phyloP scores from a whole-genome alignment of 2,113 vertebrate species.

The Amphiprion ocellaris region DNA sequence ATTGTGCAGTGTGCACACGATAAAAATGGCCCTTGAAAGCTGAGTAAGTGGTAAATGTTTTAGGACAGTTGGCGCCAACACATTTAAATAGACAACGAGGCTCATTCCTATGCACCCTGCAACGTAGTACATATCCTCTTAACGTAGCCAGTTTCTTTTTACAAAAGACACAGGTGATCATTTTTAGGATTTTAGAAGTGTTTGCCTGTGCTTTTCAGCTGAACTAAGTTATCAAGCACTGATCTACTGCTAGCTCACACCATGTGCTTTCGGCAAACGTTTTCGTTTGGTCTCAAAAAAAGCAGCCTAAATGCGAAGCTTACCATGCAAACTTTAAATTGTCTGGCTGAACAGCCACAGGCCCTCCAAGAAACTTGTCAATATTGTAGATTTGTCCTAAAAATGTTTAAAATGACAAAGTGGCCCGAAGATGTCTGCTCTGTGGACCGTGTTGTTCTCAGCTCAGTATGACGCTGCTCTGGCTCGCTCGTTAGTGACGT shows the following conservation, averaged over 20 bases:
- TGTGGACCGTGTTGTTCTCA: no score
- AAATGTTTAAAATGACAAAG: no score
- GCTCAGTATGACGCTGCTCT: not conserved
- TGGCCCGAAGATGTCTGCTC: no score
- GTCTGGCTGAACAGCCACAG: no score
- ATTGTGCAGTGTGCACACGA: slow-evolving; percentile 35
- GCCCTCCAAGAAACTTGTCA: no score
- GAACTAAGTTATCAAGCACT: not conserved
- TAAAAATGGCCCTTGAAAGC: not conserved
- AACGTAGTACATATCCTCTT: slow-evolving; percentile 51
- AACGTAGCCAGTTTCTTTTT: slow-evolving; percentile 19
- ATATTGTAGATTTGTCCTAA: not conserved
- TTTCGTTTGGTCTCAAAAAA: no score
- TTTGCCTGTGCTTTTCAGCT: slow-evolving; percentile 5
- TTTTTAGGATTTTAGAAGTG: not conserved
- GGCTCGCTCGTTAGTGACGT: not conserved
- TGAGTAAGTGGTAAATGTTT: slow-evolving; percentile 12
- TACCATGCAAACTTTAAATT: no score
- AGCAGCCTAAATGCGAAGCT: no score
- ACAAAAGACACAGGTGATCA: slow-evolving; percentile 34
- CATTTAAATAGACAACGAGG: slow-evolving; percentile 59
- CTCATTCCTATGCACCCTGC: slow-evolving; percentile 55
- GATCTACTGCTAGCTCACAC: no score
- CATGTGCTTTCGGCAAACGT: no score
- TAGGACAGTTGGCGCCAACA: slow-evolving; percentile 14